These are phyloP conservation scores for Bellardia bayeri DNA, from an alignment of 2,888 invertebrate genomes.

Conservation along the genomic window DNA sequence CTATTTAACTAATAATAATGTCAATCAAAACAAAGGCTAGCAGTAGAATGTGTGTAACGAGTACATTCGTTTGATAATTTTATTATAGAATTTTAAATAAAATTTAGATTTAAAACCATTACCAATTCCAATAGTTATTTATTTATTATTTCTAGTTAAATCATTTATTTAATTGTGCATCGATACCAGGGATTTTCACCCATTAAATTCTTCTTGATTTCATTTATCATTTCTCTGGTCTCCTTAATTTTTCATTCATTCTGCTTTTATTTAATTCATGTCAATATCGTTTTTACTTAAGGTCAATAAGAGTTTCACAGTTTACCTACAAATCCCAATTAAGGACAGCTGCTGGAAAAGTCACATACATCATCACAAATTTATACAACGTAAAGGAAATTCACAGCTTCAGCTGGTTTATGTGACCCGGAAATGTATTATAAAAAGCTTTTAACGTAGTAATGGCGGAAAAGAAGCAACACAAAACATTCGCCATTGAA, in stretches of 20 bases:
- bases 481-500: slow-evolving; percentile 5
- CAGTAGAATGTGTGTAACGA: slow-evolving; percentile 19
- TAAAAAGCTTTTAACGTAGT: background rate
- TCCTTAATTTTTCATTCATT: background rate
- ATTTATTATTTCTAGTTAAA: background rate
- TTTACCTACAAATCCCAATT: slow-evolving; percentile 38
- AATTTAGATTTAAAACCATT: slow-evolving; percentile 13
- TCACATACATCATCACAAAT: slow-evolving; percentile 2
- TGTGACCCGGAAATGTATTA: slow-evolving; percentile 34
- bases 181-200: background rate
- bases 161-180: background rate
- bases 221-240: background rate
- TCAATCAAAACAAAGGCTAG: slow-evolving; percentile 24
- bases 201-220: slow-evolving; percentile 19
- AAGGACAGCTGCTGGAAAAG: slow-evolving; percentile 30
- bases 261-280: background rate
- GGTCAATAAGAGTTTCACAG: slow-evolving; percentile 44
- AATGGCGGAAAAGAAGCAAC: background rate
- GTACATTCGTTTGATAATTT: slow-evolving; percentile 40
- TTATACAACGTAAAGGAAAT: background rate
- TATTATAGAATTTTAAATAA: slow-evolving; percentile 57
- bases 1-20: slow-evolving; percentile 20
- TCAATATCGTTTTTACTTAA: slow-evolving; percentile 40
- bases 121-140: background rate
- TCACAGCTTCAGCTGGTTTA: slow-evolving; percentile 22